phyloP scores from a whole-genome alignment of 2,113 vertebrate genomes.

The Hemichromis elongatus region DNA sequence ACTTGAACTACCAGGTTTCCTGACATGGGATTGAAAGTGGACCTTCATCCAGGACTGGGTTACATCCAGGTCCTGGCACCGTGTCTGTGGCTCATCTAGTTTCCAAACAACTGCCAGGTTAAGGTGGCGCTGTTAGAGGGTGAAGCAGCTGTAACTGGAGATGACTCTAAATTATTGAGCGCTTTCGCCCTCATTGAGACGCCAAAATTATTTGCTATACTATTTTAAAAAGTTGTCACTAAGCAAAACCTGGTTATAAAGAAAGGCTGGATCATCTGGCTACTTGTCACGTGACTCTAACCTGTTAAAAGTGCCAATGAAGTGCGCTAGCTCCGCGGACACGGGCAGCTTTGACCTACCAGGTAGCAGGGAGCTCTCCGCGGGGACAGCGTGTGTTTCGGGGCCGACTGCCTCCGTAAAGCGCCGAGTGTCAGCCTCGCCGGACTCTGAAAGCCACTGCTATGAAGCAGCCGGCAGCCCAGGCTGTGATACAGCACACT shows the following conservation, averaged over 20 bases:
- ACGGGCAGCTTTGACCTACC: conserved; percentile 52
- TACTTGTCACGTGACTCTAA: not conserved
- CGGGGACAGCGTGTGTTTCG: not conserved
- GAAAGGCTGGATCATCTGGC: not conserved
- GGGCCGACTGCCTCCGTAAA: not conserved
- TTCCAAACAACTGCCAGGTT: not conserved
- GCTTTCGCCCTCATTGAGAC: not conserved
- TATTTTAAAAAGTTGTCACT: not conserved
- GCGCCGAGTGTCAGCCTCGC: not conserved
- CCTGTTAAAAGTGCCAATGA: not conserved
- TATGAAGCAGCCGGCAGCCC: conserved; percentile 12
- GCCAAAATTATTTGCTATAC: not conserved
- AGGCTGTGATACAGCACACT: conserved; percentile 1
- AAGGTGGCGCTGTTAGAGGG: not conserved
- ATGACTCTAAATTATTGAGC: not conserved
- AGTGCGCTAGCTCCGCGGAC: not conserved
- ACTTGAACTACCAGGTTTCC: accelerated
- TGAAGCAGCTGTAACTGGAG: not conserved
- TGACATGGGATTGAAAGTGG: accelerated
- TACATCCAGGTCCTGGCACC: not conserved
- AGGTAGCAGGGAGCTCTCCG: conserved; percentile 41
- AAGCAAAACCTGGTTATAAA: not conserved
- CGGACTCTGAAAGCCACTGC: not conserved
- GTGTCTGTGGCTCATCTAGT: not conserved
- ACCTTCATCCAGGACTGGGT: not conserved